Evolutionary conservation across 2,888 invertebrate species (phyloP).

Genomic region (Leptinotarsa tumamoca): DNA sequence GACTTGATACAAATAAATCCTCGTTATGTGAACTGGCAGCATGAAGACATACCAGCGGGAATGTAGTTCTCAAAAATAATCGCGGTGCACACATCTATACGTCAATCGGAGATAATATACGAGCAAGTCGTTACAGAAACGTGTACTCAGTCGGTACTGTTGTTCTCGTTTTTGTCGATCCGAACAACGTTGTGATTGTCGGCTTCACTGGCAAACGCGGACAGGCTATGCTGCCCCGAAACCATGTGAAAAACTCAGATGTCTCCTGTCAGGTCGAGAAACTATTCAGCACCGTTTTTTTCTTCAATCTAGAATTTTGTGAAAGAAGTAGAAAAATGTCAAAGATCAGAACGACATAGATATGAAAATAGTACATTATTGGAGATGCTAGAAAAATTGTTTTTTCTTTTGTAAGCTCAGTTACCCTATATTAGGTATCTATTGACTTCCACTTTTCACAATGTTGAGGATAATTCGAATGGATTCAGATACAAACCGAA

Average conservation of each 20-base stretch:
- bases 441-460: too few species aligned
- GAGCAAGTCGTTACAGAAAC: slow-evolving; percentile 58
- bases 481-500: too few species aligned
- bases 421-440: too few species aligned
- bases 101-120: slow-evolving; percentile 64
- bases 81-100: slow-evolving; percentile 60
- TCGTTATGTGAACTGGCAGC: slow-evolving; percentile 61
- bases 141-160: slow-evolving; percentile 58
- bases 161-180: slow-evolving; percentile 58
- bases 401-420: too few species aligned
- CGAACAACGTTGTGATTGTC: slow-evolving; percentile 54
- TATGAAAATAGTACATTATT: too few species aligned
- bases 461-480: too few species aligned
- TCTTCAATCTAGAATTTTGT: background rate
- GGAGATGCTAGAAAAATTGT: too few species aligned
- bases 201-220: slow-evolving; percentile 45
- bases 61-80: slow-evolving; percentile 65
- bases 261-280: background rate
- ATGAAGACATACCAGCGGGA: slow-evolving; percentile 63
- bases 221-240: slow-evolving; percentile 1
- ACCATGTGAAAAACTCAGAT: slow-evolving; percentile 9
- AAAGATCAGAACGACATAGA: too few species aligned
- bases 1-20: slow-evolving; percentile 61
- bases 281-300: background rate
- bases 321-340: too few species aligned